Base-by-base conservation (phyloP, 2,797 vertebrate species). In the Takifugu rubripes region DNA sequence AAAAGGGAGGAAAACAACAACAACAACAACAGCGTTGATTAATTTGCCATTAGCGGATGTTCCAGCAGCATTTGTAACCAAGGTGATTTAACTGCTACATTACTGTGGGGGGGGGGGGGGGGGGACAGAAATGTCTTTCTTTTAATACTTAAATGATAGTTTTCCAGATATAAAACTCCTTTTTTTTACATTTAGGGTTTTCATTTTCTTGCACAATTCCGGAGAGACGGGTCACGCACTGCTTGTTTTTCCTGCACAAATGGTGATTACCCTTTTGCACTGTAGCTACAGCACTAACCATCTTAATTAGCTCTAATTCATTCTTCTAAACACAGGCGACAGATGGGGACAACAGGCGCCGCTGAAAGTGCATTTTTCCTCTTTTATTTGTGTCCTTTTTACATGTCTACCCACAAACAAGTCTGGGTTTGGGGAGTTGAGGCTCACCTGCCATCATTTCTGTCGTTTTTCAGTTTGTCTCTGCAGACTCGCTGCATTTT, bases 221-320 rank as follows among this genome's bases (percentile, higher is more conserved):
- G 55, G 36, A 48, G 49, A 62, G 43, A 25, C 50, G 53, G 25
- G 59, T 68, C 45, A 16, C 51, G 55, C 59, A 55, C 49, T 26
- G 63, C 49, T 26, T 53, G 40, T 77, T 66, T 74, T 61, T 47
- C 16, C 66, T 52, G 55, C 62, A 64, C 65, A 74, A 73, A 79
- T 53, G 46, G 47, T 73, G 69, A 83, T 83, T 74, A 81, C 67
- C 70, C 74, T 78, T 15, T 59, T 75, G 58, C 68, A 69, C 76
- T 49, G 68, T 69, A 56, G 75, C 71, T 64, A 36, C 62, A 62
- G 71, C 66, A 31, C 50, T 54, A 62, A 61, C 57, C 70, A 25
- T 67, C 69, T 55, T 84, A 82, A 86, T 82, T 80, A 79, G 66
- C 72, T 81, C 52, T 77, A 83, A 79, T 75, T 79, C 75, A 70